phyloP scores from a whole-genome alignment of 1,140 invertebrate species.

The Diuraphis noxia region DNA sequence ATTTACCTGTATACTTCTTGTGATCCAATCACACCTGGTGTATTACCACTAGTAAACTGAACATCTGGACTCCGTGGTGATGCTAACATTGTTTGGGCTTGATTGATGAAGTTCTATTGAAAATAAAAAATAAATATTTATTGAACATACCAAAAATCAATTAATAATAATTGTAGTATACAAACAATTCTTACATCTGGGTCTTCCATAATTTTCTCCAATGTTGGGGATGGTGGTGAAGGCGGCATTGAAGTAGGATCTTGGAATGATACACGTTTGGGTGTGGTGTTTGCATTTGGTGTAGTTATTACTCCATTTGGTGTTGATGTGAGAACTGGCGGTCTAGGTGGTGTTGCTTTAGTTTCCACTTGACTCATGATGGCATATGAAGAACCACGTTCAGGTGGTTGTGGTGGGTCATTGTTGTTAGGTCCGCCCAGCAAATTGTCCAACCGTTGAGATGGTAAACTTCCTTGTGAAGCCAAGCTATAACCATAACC shows the following conservation, averaged over 20 bases:
- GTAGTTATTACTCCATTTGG: slow-evolving; percentile 48
- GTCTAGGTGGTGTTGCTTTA: slow-evolving; percentile 7
- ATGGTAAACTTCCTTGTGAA: slow-evolving; percentile 43
- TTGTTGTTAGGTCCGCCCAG: slow-evolving; percentile 59
- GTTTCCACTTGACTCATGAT: slow-evolving; percentile 69
- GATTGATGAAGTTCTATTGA: slow-evolving; percentile 76
- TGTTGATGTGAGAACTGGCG: slow-evolving; percentile 11
- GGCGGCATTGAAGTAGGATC: slow-evolving; percentile 64
- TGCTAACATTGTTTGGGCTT: slow-evolving; percentile 75
- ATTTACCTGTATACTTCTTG: slow-evolving; percentile 87
- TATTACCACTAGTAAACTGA: slow-evolving; percentile 66
- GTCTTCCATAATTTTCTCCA: slow-evolving; percentile 73
- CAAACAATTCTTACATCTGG: slow-evolving; percentile 68
- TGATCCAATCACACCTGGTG: slow-evolving; percentile 90
- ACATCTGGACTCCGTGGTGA: slow-evolving; percentile 72
- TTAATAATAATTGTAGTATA: background rate
- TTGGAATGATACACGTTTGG: slow-evolving; percentile 76
- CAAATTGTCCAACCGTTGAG: slow-evolving; percentile 56
- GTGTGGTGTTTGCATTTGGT: slow-evolving; percentile 51
- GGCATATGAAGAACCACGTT: slow-evolving; percentile 79
- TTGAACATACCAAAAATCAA: background rate
- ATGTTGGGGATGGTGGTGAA: slow-evolving; percentile 60
- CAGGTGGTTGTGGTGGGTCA: slow-evolving; percentile 71
- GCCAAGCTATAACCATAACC: slow-evolving; percentile 39
- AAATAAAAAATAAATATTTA: slow-evolving; percentile 54